These are phyloP conservation scores for Lutjanus argentimaculatus DNA, from an alignment of 2,797 vertebrate genomes.

Conservation along the genomic window DNA sequence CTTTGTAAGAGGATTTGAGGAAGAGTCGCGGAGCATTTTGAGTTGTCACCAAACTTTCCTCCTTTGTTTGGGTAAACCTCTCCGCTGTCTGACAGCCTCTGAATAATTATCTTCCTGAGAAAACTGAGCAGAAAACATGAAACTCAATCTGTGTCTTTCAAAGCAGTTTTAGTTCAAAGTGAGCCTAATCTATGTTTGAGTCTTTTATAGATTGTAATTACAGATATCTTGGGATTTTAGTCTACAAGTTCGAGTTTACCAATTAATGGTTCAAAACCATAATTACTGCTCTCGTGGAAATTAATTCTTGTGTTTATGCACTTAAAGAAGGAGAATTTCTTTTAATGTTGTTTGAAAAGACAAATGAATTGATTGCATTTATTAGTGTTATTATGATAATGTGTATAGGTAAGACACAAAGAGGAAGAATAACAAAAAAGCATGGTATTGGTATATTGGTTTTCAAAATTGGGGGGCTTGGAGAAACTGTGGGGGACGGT, in stretches of 20 bases:
- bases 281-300: slow-evolving; percentile 17
- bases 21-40: slow-evolving; percentile 37
- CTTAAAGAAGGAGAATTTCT: neutral
- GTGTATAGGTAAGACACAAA: neutral
- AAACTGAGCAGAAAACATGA: slow-evolving; percentile 36
- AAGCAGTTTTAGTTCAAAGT: slow-evolving; percentile 35
- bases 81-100: slow-evolving; percentile 39
- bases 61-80: slow-evolving; percentile 49
- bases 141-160: slow-evolving; percentile 28
- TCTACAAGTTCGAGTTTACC: slow-evolving; percentile 21
- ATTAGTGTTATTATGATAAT: neutral
- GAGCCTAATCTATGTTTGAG: slow-evolving; percentile 4
- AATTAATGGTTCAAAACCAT: slow-evolving; percentile 34
- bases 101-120: slow-evolving; percentile 49
- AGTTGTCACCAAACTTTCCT: slow-evolving; percentile 32
- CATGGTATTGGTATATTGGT: neutral
- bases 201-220: slow-evolving; percentile 36
- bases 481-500: too few relatives aligned
- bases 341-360: slow-evolving; percentile 13
- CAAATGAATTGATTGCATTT: neutral
- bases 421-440: neutral
- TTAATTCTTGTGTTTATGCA: slow-evolving; percentile 24
- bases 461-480: too few relatives aligned
- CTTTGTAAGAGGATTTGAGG: slow-evolving; percentile 52
- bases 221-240: slow-evolving; percentile 20